A percentile compares a stretch with the other conserved stretches of the same genome.
These are phyloP conservation scores for Diphyllodes magnificus DNA, from an alignment of 2,113 vertebrate genomes.

Conservation along the genomic window DNA sequence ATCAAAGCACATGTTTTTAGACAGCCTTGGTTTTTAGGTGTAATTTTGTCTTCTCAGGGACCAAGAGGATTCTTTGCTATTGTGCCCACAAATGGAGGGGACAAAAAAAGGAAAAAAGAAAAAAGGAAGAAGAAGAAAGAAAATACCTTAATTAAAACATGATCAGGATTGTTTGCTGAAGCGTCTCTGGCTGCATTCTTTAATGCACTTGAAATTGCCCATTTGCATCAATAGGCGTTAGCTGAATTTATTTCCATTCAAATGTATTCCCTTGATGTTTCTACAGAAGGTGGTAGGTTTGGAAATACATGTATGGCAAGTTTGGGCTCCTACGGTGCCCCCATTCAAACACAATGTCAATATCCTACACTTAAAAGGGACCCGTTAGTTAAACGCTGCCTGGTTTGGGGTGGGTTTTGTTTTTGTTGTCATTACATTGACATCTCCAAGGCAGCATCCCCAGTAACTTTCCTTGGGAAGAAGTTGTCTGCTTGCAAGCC, in stretches of 20 bases:
- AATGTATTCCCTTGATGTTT: slow-evolving; percentile 62
- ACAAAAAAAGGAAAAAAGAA: not conserved
- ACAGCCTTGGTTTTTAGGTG: not conserved
- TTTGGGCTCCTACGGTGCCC: slow-evolving; percentile 22
- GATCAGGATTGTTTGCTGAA: slow-evolving; percentile 56
- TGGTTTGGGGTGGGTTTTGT: not conserved
- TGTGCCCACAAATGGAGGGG: not conserved
- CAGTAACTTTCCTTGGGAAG: slow-evolving; percentile 44
- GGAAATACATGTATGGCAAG: slow-evolving; percentile 47
- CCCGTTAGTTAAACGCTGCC: not conserved
- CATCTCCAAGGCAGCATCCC: slow-evolving; percentile 20
- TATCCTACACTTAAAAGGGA: slow-evolving; percentile 52
- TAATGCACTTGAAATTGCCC: slow-evolving; percentile 53
- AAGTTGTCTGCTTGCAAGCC: not conserved
- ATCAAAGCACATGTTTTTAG: slow-evolving; percentile 38
- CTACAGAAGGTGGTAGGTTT: slow-evolving; percentile 44
- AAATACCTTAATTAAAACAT: slow-evolving; percentile 62
- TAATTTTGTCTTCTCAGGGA: slow-evolving; percentile 40
- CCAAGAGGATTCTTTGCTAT: slow-evolving; percentile 3
- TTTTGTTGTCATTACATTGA: slow-evolving; percentile 21
- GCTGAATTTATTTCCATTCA: slow-evolving; percentile 54
- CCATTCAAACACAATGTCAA: slow-evolving; percentile 50
- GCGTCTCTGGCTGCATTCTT: slow-evolving; percentile 24
- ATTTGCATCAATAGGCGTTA: slow-evolving; percentile 50
- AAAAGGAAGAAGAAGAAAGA: slow-evolving; percentile 10